Evolutionary conservation across 2,888 invertebrate genomes (phyloP), one percentile per base, ranked within the genome.

Genomic region (Creontiades dilutus): DNA sequence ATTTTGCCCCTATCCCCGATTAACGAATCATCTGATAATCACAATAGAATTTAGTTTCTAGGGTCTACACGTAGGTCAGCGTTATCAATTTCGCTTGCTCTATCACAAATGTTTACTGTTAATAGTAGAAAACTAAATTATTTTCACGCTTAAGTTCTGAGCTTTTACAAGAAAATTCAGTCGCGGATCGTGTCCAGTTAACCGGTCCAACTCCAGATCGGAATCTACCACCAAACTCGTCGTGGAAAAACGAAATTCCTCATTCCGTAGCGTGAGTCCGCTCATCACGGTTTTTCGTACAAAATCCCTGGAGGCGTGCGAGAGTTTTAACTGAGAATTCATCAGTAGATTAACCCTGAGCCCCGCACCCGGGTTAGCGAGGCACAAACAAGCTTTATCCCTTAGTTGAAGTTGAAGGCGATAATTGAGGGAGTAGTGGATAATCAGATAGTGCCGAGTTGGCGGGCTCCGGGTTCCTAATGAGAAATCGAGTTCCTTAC

Each of bases 361-460:
- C 85, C 27, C 55, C 28, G 85, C 61, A 27, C 16, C 28, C n/a
- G 85, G 61, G 57, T 85, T 61, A 37, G 85, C 61, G 57, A 27
- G 52, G 61, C 85, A 46, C 85, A 85, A 85, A 85, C 85, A 85
- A 57, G 85, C 85, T 85, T 85, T 85, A 85, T 37, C 57, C 85
- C 57, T 85, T 85, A 61, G 85, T 57, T 57, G 85, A 55, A 85
- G 57, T 57, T 57, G 85, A 55, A 85, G 57, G 61, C 85, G 85
- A 85, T 85, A 85, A 85, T 85, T 85, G 85, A 85, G 85, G 85
- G 85, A 85, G 85, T 48, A 52, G 48, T 55, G 57, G 85, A 85
- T 85, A 85, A 85, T 85, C 85, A 57, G 85, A 85, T 85, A 55
- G 85, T 37, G 55, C 27, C n/a, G 55, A 82, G 82, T 55, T 52